phyloP scores from a whole-genome alignment of 2,888 invertebrate species.

The Agrotis clavis region DNA sequence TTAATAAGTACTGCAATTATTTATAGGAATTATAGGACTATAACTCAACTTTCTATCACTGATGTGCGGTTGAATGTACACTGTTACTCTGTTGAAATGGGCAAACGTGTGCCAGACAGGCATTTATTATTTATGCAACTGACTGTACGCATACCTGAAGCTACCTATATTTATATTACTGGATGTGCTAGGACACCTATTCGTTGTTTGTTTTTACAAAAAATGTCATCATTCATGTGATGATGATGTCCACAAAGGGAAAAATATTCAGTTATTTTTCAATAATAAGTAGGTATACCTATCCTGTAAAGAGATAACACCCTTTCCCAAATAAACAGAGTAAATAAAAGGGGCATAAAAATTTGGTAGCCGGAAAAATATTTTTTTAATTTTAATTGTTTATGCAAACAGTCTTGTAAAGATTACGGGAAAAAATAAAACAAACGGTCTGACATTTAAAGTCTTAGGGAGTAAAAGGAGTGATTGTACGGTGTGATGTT shows the following conservation, averaged over 20 bases:
- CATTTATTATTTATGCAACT: slow-evolving; percentile 30
- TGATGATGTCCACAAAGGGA: too few relatives aligned
- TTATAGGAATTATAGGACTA: background rate
- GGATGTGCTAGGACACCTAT: background rate
- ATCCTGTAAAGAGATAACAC: slow-evolving; percentile 13
- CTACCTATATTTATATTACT: too few relatives aligned
- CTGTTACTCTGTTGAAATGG: slow-evolving; percentile 25
- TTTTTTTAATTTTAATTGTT: slow-evolving; percentile 51
- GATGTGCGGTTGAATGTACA: background rate
- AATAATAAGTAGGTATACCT: background rate
- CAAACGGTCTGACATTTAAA: slow-evolving; percentile 37
- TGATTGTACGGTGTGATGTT: slow-evolving; percentile 18
- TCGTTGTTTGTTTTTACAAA: too few relatives aligned
- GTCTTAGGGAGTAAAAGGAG: slow-evolving; percentile 28
- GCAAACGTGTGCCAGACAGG: slow-evolving; percentile 5
- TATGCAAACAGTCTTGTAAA: slow-evolving; percentile 55
- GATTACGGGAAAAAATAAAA: slow-evolving; percentile 50
- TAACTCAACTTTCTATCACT: background rate
- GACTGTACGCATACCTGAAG: background rate
- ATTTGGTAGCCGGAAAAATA: slow-evolving; percentile 36
- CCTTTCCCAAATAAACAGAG: slow-evolving; percentile 19
- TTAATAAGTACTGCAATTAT: background rate
- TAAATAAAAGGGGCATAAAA: slow-evolving; percentile 50
- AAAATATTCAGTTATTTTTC: too few relatives aligned
- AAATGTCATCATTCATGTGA: too few relatives aligned